Evolutionary conservation across 1,140 invertebrate genomes (phyloP).

Genomic region (Drosophila dunni): DNA sequence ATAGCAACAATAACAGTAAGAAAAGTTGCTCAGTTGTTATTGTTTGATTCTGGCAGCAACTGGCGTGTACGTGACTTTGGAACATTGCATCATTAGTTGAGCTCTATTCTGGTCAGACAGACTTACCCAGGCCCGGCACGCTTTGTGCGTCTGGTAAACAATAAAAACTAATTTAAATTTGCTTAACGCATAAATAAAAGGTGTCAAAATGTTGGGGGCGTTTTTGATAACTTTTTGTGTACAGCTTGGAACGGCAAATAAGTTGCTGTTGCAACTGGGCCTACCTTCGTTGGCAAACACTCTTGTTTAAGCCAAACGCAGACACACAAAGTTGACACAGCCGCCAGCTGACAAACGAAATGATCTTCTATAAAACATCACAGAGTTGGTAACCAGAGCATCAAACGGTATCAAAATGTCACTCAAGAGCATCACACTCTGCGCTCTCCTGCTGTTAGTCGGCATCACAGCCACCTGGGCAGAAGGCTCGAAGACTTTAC

Average conservation of each 20-base stretch:
- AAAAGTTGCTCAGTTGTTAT: constrained; percentile 29
- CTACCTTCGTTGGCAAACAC: neutral
- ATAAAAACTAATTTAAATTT: constrained; percentile 82
- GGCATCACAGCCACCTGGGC: constrained; percentile 37
- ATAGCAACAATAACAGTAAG: constrained; percentile 5
- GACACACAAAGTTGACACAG: constrained; percentile 56
- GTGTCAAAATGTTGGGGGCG: constrained; percentile 63
- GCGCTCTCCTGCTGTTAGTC: constrained; percentile 53
- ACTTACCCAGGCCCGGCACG: neutral
- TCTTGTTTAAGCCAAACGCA: neutral
- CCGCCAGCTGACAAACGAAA: constrained; percentile 18
- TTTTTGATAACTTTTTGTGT: constrained; percentile 45
- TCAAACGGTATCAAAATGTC: constrained; percentile 61
- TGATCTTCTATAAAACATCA: constrained; percentile 54
- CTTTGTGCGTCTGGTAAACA: constrained; percentile 53
- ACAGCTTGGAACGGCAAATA: constrained; percentile 10
- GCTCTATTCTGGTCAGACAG: constrained; percentile 11
- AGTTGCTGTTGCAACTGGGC: constrained; percentile 25
- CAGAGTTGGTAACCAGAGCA: constrained; percentile 16
- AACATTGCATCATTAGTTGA: constrained; percentile 73
- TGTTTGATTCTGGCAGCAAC: constrained; percentile 54
- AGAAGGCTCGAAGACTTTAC: constrained; percentile 29
- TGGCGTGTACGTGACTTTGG: constrained; percentile 70
- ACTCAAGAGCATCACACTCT: constrained; percentile 60
- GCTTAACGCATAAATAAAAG: constrained; percentile 76